Evolutionary conservation across 2,888 invertebrate species (phyloP).

Genomic region (Subacronicta megacephala): DNA sequence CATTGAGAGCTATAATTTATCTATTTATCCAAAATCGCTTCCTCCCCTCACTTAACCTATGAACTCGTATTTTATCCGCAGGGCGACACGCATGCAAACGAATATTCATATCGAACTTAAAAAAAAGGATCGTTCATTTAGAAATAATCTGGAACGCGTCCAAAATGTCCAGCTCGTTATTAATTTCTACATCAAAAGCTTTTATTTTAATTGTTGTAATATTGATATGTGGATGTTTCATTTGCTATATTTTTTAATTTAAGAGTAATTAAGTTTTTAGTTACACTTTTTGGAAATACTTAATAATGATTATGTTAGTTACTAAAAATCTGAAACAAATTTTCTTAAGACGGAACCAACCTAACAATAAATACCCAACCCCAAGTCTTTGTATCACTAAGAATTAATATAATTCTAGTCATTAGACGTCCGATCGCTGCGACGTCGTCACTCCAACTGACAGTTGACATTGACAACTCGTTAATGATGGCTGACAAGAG

Average conservation of each 20-base stretch:
- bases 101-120: constrained; percentile 82
- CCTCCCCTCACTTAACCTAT: constrained; percentile 39
- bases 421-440: constrained; percentile 60
- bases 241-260: background rate
- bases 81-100: constrained; percentile 78
- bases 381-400: constrained; percentile 52
- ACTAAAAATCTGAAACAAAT: constrained; percentile 20
- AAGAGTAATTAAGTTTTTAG: too few relatives aligned
- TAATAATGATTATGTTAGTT: too few relatives aligned
- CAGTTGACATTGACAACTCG: constrained; percentile 73
- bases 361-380: constrained; percentile 44
- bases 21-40: constrained; percentile 16
- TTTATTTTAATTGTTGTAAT: constrained; percentile 74
- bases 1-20: background rate
- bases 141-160: constrained; percentile 79
- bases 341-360: constrained; percentile 25
- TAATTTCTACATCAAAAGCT: constrained; percentile 69
- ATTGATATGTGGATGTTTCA: constrained; percentile 35
- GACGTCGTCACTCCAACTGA: constrained; percentile 52
- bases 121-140: constrained; percentile 71
- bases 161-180: constrained; percentile 73
- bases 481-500: constrained; percentile 71
- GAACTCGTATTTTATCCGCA: constrained; percentile 65
- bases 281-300: too few relatives aligned
- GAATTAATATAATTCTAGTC: constrained; percentile 61